Base-by-base conservation (phyloP, 2,888 invertebrate species). In the Coecobrya sp. region DNA sequence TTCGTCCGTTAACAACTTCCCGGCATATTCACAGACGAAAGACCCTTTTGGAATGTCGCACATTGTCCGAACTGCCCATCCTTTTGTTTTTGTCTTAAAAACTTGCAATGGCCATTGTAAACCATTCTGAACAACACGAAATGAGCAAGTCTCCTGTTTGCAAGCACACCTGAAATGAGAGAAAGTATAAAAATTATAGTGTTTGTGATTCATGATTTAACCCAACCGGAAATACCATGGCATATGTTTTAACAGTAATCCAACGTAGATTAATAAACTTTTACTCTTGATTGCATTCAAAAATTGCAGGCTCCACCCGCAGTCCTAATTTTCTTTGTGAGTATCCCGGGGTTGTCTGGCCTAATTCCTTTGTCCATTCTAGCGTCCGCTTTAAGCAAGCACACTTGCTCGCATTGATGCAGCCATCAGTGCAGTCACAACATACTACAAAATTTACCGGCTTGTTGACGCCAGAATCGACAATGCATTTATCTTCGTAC, bases 1-100 rank as follows among this genome's bases (percentile, higher is more conserved):
- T 59, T 98, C 97, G 95, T 99, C 99, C 0, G 98, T 99, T 7
- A 99, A 97, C 85, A 99, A 96, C 94, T 98, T 97, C 0, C 99
- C 99, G 0, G 99, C 98, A 96, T 99, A 99, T 42, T 98, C 98
- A 95, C 99, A 99, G 45, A 99, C 97, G 96, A 99, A 99, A 0
- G 98, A 97, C 0, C 99, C 99, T 87, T 97, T 97, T 0, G 99
- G 99, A 73, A 99, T 98, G 95, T 99, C 99, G 95, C 99, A 98
- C 0, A 99, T 96, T 79, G 99, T 98, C 0, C 99, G 97, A 86
- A 99, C 87, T 0, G 99, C 99, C 99, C 99, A 99, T 0, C 99
- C 99, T 91, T 98, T 97, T 95, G 98, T 98, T 0, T 97, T 97
- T 0, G 94, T 94, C 96, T 98, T 99, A 95, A 99, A 99, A 0